phyloP scores from a whole-genome alignment of 2,113 vertebrate genomes.

The Naja naja region DNA sequence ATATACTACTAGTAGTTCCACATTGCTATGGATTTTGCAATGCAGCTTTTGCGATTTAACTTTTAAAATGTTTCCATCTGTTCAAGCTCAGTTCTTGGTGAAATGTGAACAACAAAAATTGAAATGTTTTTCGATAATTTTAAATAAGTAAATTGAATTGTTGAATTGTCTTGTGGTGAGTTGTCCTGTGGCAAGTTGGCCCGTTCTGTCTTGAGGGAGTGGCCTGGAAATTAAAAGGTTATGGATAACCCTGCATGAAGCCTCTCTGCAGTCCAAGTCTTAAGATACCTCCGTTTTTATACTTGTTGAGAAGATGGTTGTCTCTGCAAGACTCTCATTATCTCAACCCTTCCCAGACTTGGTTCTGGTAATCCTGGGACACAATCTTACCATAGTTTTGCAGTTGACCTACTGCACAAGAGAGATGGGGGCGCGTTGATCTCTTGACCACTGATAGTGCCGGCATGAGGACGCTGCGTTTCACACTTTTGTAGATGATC shows the following conservation, averaged over 20 bases:
- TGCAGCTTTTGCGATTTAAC: neutral
- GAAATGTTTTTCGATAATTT: too few species aligned
- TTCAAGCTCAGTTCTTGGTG: too few species aligned
- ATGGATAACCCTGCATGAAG: neutral
- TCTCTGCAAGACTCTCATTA: neutral
- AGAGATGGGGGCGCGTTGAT: neutral
- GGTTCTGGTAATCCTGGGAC: neutral
- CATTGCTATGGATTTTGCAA: neutral
- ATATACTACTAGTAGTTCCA: neutral
- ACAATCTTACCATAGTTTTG: neutral
- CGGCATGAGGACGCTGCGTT: neutral
- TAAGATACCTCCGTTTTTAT: neutral
- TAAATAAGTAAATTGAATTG: neutral
- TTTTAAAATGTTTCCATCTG: neutral
- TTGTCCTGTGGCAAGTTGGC: neutral
- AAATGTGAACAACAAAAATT: too few species aligned
- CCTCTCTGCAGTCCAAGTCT: neutral
- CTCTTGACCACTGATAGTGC: neutral
- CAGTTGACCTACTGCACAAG: neutral
- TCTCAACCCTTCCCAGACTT: neutral
- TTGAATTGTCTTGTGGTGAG: neutral
- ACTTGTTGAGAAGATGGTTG: neutral
- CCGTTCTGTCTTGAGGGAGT: neutral
- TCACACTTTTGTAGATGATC: neutral
- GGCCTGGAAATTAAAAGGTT: neutral